A percentile compares a stretch with the other conserved stretches of the same genome.
These are phyloP conservation scores for Musca domestica DNA, from an alignment of 1,140 invertebrate genomes.

Conservation along the genomic window DNA sequence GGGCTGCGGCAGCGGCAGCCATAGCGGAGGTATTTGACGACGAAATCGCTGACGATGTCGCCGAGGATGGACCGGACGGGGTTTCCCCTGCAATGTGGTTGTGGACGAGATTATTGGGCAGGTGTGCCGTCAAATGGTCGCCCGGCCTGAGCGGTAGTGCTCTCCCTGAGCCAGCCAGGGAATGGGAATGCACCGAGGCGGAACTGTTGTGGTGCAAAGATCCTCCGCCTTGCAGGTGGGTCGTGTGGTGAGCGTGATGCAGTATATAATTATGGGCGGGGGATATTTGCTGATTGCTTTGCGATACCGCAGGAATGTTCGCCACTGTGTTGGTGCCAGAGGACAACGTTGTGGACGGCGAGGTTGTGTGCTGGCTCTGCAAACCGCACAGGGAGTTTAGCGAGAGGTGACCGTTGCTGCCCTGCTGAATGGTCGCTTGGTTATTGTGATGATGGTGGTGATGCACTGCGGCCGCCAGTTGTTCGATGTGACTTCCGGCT, in stretches of 20 bases:
- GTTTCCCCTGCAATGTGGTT: constrained; percentile 17
- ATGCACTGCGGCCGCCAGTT: constrained; percentile 41
- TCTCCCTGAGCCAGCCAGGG: not conserved
- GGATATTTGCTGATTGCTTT: constrained; percentile 35
- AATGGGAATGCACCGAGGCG: not conserved
- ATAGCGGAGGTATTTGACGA: constrained; percentile 22
- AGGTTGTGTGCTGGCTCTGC: constrained; percentile 28
- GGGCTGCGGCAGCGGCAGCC: constrained; percentile 48
- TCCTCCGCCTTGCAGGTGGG: constrained; percentile 5
- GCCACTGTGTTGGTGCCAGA: constrained; percentile 31
- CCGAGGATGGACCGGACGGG: constrained; percentile 15
- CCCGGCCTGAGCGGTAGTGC: not conserved
- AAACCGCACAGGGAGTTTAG: constrained; percentile 24
- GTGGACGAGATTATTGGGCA: constrained; percentile 26
- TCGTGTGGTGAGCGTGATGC: constrained; percentile 20
- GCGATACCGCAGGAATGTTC: constrained; percentile 33
- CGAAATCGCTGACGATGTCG: constrained; percentile 24
- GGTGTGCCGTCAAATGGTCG: not conserved
- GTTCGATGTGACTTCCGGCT: constrained; percentile 40
- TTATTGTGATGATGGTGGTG: constrained; percentile 45
- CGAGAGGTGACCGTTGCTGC: constrained; percentile 37
- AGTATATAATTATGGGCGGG: constrained; percentile 21
- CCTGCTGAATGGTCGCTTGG: constrained; percentile 27
- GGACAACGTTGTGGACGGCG: constrained; percentile 16
- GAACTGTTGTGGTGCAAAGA: not conserved